Evolutionary conservation across 2,888 invertebrate species (phyloP).

Genomic region (Thyatira batis): DNA sequence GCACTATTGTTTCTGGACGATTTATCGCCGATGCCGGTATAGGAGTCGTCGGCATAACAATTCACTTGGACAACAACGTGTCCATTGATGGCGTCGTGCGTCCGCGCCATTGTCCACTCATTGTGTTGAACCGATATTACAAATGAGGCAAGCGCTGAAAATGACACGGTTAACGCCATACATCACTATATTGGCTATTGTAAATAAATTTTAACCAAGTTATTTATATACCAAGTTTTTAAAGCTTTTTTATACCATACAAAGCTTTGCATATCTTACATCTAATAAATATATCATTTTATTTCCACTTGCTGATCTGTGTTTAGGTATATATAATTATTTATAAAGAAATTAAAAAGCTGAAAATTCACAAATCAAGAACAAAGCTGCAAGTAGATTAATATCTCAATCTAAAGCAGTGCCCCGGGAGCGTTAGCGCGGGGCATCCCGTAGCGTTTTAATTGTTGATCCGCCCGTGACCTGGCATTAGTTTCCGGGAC

Average conservation of each 20-base stretch:
- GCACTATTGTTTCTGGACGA: conserved; percentile 73
- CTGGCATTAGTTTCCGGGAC: not conserved
- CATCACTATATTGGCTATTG: conserved; percentile 25
- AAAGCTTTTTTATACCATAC: no score
- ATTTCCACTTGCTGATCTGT: no score
- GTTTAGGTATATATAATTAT: no score
- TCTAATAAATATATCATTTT: no score
- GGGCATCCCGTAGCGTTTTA: not conserved
- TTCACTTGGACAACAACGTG: conserved; percentile 60
- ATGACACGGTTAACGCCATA: conserved; percentile 32
- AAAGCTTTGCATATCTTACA: no score
- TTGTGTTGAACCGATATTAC: conserved; percentile 38
- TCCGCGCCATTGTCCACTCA: conserved; percentile 43
- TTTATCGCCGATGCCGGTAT: conserved; percentile 61
- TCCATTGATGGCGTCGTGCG: conserved; percentile 54
- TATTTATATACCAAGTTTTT: not conserved
- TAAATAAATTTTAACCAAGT: not conserved
- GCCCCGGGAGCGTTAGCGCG: not conserved
- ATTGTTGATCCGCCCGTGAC: not conserved
- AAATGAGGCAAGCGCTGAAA: conserved; percentile 56
- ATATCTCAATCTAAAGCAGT: not conserved
- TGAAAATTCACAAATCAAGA: not conserved
- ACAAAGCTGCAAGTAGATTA: not conserved
- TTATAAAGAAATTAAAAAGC: no score
- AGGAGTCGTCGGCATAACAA: conserved; percentile 52